A percentile compares a stretch with the other conserved stretches of the same genome.
Evolutionary conservation across 2,797 vertebrate species (phyloP).

Genomic region (Hephaestus fuliginosus): DNA sequence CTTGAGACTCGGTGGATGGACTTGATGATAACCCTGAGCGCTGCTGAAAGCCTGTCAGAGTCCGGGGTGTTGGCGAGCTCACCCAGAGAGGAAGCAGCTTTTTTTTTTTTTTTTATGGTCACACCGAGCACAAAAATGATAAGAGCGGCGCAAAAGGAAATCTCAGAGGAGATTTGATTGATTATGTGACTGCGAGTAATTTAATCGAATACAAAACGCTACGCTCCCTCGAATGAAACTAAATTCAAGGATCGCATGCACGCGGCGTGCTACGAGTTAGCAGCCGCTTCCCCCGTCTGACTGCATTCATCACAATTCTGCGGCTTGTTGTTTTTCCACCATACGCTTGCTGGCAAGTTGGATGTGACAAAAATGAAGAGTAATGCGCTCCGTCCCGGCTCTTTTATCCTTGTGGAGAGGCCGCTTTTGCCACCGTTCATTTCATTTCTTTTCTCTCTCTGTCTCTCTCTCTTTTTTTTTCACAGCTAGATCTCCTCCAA

Average conservation of each 20-base stretch:
- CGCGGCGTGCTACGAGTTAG: constrained; percentile 60
- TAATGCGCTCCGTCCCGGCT: constrained; percentile 80
- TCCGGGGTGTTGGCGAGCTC: constrained; percentile 52
- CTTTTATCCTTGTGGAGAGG: constrained; percentile 57
- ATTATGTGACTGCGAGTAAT: constrained; percentile 52
- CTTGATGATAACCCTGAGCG: constrained; percentile 78
- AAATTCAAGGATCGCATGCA: constrained; percentile 52
- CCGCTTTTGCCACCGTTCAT: constrained; percentile 55
- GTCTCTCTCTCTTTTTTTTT: background rate
- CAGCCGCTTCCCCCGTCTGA: constrained; percentile 54
- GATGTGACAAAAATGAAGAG: constrained; percentile 81
- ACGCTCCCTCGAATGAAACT: constrained; percentile 56
- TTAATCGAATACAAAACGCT: constrained; percentile 48
- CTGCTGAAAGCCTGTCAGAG: constrained; percentile 61
- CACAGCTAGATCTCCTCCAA: constrained; percentile 42
- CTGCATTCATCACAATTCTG: constrained; percentile 81
- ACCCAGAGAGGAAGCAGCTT: background rate
- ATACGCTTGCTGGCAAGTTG: constrained; percentile 67
- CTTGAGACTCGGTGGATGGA: constrained; percentile 71
- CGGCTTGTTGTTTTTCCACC: constrained; percentile 73
- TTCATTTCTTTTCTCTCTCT: constrained; percentile 23
- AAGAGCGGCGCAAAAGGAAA: background rate
- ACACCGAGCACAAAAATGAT: constrained; percentile 3
- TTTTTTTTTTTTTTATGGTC: background rate
- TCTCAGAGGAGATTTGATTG: constrained; percentile 62